A percentile compares a stretch with the other conserved stretches of the same genome.
phyloP scores from a whole-genome alignment of 1,140 invertebrate species.

The Aradophagus sp. region DNA sequence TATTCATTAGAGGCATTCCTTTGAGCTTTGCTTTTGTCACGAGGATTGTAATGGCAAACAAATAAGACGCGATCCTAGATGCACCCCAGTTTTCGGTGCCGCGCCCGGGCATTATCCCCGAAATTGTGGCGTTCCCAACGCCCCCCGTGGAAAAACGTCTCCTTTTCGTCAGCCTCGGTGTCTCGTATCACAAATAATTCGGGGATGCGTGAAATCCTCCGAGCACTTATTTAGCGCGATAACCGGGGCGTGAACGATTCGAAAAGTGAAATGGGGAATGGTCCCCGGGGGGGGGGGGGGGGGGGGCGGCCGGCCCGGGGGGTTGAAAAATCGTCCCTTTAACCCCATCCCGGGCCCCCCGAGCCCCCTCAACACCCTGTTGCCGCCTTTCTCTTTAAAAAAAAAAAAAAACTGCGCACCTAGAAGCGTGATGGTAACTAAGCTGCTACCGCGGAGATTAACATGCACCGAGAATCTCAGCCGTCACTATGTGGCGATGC shows the following conservation, averaged over 20 bases:
- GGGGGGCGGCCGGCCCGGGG: too few species aligned
- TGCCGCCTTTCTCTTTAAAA: too few species aligned
- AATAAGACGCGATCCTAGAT: conserved; percentile 29
- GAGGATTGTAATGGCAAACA: conserved; percentile 22
- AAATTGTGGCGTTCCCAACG: conserved; percentile 21
- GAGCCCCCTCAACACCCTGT: too few species aligned
- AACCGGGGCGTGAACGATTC: conserved; percentile 71
- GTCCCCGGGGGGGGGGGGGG: conserved; percentile 6
- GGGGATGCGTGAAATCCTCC: conserved; percentile 71
- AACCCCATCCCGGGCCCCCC: too few species aligned
- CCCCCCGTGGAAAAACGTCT: conserved; percentile 43
- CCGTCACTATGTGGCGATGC: too few species aligned
- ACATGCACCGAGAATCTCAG: too few species aligned
- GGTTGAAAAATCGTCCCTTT: too few species aligned
- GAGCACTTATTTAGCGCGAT: conserved; percentile 65
- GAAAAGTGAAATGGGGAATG: conserved; percentile 36
- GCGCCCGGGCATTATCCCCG: conserved; percentile 18
- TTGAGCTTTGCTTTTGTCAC: conserved; percentile 16
- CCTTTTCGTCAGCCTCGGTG: conserved; percentile 21
- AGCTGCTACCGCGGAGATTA: too few species aligned
- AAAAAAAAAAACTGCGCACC: too few species aligned
- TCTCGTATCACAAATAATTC: conserved; percentile 68
- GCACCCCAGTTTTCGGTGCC: conserved; percentile 30
- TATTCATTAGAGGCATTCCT: conserved; percentile 31
- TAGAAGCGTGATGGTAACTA: too few species aligned